Conservation (phyloP, 2,797 vertebrate genomes). For the Gadopsis marmoratus region DNA sequence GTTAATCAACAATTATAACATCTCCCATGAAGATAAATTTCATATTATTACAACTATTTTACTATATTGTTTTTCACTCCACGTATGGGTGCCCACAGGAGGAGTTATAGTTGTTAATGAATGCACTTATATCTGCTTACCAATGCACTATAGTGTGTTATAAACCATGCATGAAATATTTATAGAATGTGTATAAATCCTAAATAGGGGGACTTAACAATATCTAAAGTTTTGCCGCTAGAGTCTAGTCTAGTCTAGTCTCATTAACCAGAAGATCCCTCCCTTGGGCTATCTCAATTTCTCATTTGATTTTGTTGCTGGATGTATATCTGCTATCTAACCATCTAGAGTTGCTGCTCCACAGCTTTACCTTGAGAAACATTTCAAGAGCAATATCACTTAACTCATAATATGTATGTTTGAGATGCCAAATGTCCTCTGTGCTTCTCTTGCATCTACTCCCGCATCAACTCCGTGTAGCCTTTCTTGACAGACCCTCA, state of each 20-base stretch:
- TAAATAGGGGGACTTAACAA: not conserved
- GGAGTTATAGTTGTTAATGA: not conserved
- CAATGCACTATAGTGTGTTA: not conserved
- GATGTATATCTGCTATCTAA: not conserved
- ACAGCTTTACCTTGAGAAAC: constrained; percentile 23
- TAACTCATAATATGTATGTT: constrained; percentile 29
- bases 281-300: not conserved
- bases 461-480: constrained; percentile 11
- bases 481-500: constrained; percentile 57
- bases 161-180: not conserved
- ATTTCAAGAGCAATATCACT: constrained; percentile 31
- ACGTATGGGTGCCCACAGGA: not conserved
- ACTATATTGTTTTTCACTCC: not conserved
- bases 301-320: constrained; percentile 2
- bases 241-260: not conserved
- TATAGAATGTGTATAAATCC: not conserved
- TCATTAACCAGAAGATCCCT: not conserved
- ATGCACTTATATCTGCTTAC: not conserved
- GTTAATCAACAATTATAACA: not conserved
- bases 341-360: not conserved
- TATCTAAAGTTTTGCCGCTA: not conserved
- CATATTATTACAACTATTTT: not conserved
- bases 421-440: constrained; percentile 29
- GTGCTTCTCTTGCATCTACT: constrained; percentile 32
- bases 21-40: not conserved